Evolutionary conservation across 2,888 invertebrate genomes (phyloP).

Genomic region (Protodeltote pygarga): DNA sequence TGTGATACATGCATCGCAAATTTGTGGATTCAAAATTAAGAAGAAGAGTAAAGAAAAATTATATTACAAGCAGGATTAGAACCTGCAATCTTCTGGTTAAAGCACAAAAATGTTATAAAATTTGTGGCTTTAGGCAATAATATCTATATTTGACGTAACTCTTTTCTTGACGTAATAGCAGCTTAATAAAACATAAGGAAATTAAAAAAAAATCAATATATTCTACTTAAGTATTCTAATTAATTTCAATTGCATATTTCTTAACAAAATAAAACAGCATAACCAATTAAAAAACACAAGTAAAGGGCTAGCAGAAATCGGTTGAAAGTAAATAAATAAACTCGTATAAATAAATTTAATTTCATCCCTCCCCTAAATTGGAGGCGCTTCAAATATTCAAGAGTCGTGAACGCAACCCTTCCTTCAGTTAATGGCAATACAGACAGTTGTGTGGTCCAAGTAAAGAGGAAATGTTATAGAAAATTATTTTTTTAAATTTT

Average conservation of each 20-base stretch:
- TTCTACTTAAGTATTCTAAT: not conserved
- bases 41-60: too few species aligned
- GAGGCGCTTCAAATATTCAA: constrained; percentile 85
- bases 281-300: constrained; percentile 59
- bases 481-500: too few species aligned
- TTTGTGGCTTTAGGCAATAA: too few species aligned
- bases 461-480: not conserved
- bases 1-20: too few species aligned
- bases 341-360: constrained; percentile 85
- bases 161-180: too few species aligned
- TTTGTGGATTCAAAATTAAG: too few species aligned
- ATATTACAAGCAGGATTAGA: too few species aligned
- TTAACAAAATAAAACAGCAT: constrained; percentile 49
- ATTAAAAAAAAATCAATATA: too few species aligned
- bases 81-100: too few species aligned
- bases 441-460: constrained; percentile 56
- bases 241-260: constrained; percentile 10
- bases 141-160: too few species aligned
- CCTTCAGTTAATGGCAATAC: constrained; percentile 77
- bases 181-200: too few species aligned
- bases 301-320: constrained; percentile 61
- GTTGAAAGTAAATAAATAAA: constrained; percentile 79
- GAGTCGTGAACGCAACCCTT: constrained; percentile 85
- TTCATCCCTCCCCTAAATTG: constrained; percentile 82
- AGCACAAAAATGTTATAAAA: too few species aligned